A percentile compares a stretch with the other conserved stretches of the same genome.
These are phyloP conservation scores for Neoseiulus cucumeris DNA, from an alignment of 1,140 invertebrate genomes.

Conservation along the genomic window DNA sequence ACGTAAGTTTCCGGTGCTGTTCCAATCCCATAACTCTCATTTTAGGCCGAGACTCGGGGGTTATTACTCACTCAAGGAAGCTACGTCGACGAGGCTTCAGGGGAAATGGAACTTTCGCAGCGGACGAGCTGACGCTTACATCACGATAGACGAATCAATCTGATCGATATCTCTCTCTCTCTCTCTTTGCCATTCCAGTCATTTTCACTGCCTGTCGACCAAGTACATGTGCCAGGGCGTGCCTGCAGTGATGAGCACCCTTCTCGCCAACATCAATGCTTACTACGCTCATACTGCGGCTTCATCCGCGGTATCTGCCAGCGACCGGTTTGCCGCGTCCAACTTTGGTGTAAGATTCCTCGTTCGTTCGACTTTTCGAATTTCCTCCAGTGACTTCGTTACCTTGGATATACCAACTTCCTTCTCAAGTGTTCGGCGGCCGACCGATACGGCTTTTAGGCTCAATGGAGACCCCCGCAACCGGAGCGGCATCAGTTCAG, in stretches of 20 bases:
- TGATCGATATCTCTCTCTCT: not conserved
- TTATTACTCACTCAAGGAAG: not conserved
- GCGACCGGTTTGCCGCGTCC: slow-evolving; percentile 93
- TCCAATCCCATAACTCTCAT: not conserved
- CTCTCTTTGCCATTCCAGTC: slow-evolving; percentile 38
- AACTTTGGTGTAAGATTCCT: slow-evolving; percentile 73
- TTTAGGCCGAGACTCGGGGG: not conserved
- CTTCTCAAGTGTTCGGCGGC: not conserved
- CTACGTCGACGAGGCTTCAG: too few relatives aligned
- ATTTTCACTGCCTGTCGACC: slow-evolving; percentile 96
- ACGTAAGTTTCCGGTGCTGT: slow-evolving; percentile 44
- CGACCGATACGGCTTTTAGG: too few relatives aligned
- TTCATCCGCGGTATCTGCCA: slow-evolving; percentile 88
- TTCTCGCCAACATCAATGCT: slow-evolving; percentile 96
- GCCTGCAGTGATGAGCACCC: slow-evolving; percentile 93
- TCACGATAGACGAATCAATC: not conserved
- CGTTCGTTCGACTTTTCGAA: not conserved
- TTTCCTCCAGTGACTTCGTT: too few relatives aligned
- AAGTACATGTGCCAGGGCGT: slow-evolving; percentile 97
- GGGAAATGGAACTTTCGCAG: not conserved
- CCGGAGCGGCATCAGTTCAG: too few relatives aligned
- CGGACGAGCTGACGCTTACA: not conserved
- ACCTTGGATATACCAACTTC: not conserved
- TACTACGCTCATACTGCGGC: slow-evolving; percentile 99
- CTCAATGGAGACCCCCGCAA: too few relatives aligned